Evolutionary conservation across 2,797 vertebrate species (phyloP).

Genomic region (Mormyrus hasselquistii): DNA sequence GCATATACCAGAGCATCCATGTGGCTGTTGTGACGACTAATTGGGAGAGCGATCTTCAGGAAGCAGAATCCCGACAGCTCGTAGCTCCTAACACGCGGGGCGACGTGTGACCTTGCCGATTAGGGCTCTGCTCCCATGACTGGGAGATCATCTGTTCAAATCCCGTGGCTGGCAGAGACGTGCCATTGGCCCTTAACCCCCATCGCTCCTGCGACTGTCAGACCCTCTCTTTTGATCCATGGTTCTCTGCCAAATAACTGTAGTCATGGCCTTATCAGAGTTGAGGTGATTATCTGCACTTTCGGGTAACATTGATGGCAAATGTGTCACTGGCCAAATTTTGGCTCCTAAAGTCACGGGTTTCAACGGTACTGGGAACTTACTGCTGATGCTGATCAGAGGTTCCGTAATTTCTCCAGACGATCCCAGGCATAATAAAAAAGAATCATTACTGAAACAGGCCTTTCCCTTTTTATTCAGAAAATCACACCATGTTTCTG

Average conservation of each 20-base stretch:
- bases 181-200: neutral
- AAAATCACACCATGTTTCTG: neutral
- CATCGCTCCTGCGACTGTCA: neutral
- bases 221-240: neutral
- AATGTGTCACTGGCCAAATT: neutral
- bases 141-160: neutral
- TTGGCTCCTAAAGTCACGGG: constrained; percentile 31
- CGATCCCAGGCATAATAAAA: neutral
- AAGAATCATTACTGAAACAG: too few species aligned
- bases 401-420: neutral
- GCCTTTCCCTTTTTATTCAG: neutral
- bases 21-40: neutral
- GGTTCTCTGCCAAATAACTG: neutral
- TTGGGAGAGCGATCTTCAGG: neutral
- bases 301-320: neutral
- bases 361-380: constrained; percentile 46
- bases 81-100: neutral
- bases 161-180: neutral
- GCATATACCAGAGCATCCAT: constrained; percentile 38
- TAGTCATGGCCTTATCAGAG: neutral
- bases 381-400: neutral
- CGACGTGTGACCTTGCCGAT: neutral
- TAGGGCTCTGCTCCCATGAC: neutral
- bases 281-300: neutral
- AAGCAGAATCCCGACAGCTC: neutral